Evolutionary conservation across 2,888 invertebrate genomes (phyloP), one percentile per base, ranked within the genome.

Genomic region (Catocala fraxini): DNA sequence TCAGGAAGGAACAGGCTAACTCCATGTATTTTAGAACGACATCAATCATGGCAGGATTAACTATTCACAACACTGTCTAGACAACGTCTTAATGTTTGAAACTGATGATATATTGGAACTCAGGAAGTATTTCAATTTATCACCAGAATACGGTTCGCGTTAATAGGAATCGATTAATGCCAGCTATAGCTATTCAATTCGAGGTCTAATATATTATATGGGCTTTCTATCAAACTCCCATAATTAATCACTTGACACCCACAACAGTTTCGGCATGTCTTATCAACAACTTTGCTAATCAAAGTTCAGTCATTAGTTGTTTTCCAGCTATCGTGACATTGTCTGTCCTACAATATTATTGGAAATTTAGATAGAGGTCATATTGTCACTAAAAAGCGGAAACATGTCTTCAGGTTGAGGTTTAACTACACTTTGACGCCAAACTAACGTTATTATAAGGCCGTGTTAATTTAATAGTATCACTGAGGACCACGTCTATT

Each of bases 221-320:
- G 59, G 45, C 65, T 57, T 53, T 53, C 51, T 12, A 55, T 68
- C 49, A 66, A 73, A 77, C 65, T 68, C 51, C 13, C 46, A 68
- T 71, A 70, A 80, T 82, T 73, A 80, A 80, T 80, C 77, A 80
- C 59, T 13, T 48, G 41, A 52, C 54, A 63, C 59, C 58, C 51
- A 70, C 57, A 59, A 60, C 48, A 39, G 52, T 73, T 75, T 71
- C 59, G 61, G 58, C 51, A 51, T 48, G 58, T 68, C 68, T 66
- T 74, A 72, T 73, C 75, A 74, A 65, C 68, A 81, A 84, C 71
- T 84, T 84, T 77, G 58, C 66, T 67, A 76, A 84, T 84, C 77
- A 79, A 83, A 83, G 70, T 82, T 84, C 51, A 51, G 71, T 73
- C 75, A 72, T 81, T 81, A 82, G 55, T 64, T 63, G 66, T 62